Evolutionary conservation across 2,888 invertebrate genomes (phyloP).

Genomic region (Netelia virgata): DNA sequence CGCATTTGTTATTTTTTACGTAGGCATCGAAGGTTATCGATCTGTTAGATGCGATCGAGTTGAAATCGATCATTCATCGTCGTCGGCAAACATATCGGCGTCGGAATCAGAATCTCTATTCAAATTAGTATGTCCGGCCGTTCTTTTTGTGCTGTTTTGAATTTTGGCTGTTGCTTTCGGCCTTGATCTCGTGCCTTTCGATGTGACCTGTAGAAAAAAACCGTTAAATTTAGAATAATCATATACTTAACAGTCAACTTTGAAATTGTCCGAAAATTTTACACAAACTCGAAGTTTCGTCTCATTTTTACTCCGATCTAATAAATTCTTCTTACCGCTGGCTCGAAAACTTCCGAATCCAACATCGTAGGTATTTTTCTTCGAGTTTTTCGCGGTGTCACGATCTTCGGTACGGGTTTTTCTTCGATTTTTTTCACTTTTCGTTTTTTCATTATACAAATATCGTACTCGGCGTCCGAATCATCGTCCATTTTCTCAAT

Average conservation of each 20-base stretch:
- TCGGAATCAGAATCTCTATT: slow-evolving; percentile 71
- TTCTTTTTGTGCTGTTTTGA: slow-evolving; percentile 32
- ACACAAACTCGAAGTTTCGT: not conserved
- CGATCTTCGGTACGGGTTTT: slow-evolving; percentile 24
- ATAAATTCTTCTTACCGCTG: slow-evolving; percentile 73
- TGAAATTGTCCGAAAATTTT: not conserved
- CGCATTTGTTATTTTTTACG: slow-evolving; percentile 14
- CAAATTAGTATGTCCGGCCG: slow-evolving; percentile 36
- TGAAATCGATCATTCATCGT: slow-evolving; percentile 20
- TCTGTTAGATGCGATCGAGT: not conserved
- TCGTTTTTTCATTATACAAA: slow-evolving; percentile 78
- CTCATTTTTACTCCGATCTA: not conserved
- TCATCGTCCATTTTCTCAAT: slow-evolving; percentile 76
- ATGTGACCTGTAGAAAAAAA: slow-evolving; percentile 71
- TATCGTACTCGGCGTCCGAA: slow-evolving; percentile 80
- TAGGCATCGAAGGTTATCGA: slow-evolving; percentile 5
- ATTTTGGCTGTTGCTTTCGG: slow-evolving; percentile 60
- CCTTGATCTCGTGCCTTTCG: slow-evolving; percentile 76
- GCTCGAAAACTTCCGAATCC: slow-evolving; percentile 74
- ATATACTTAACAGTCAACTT: not conserved
- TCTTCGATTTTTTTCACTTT: slow-evolving; percentile 64
- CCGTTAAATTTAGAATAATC: slow-evolving; percentile 14
- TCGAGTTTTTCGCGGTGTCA: slow-evolving; percentile 55
- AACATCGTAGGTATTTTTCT: slow-evolving; percentile 61
- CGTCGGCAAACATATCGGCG: slow-evolving; percentile 77